Evolutionary conservation across 92 coral and sea anemone genomes (phyloP), one percentile per base, ranked within the genome.

Genomic region (Micromussa lordhowensis): DNA sequence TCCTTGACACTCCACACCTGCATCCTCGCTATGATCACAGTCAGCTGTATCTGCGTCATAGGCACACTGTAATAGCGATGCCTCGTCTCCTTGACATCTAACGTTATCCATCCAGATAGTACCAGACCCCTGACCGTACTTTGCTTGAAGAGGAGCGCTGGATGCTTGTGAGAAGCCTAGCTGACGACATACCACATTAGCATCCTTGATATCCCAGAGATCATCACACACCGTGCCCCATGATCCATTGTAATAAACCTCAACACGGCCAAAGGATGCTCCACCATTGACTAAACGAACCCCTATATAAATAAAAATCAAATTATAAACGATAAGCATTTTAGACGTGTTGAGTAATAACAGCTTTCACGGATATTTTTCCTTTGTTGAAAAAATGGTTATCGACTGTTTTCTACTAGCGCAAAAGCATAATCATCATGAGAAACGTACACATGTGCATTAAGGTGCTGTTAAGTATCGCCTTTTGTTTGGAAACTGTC

Each of bases 211-310:
- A 26, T 40, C 57, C 81, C 81, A 77, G 31, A 11, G 2, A 77
- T 77, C 61, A 77, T 77, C 61, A 21, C 81, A 77, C 15, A 77
- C 61, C 0, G 81, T 77, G 34, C 81, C 81, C 81, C 81, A 77
- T 40, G 17, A 1, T 26, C 59, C 81, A 38, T 3, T 40, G 55
- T 38, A 26, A 0, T 22, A 77, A 48, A 77, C 31, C 22, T 77
- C 80, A 21, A 77, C 58, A 48, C 81, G 81, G 18, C 81, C 81
- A 44, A 21, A 44, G 2, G 30, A n/a, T 40, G 15, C 17, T 9
- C 57, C 55, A 3, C 81, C 81, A 26, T 32, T 19, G 3, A 28
- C 81, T 26, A 48, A 26, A 28, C 9, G 81, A 26, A 77, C 81
- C 24, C 5, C 1, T 18, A 9, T 12, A 22, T 0, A 24, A 2